phyloP scores from a whole-genome alignment of 2,888 invertebrate species.

The Philopedon plagiatum region DNA sequence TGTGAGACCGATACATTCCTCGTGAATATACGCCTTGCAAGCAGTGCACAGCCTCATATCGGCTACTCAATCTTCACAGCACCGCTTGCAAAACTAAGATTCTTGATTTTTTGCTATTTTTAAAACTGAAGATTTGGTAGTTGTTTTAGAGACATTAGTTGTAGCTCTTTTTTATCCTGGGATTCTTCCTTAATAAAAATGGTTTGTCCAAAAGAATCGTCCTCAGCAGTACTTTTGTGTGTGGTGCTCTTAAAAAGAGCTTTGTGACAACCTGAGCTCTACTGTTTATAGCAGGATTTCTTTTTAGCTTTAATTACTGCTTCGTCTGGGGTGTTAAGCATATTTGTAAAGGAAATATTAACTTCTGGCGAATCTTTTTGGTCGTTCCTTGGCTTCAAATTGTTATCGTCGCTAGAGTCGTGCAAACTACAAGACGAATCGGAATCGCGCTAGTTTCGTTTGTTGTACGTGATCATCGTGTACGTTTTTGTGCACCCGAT shows the following conservation, averaged over 20 bases:
- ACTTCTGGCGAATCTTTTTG: too few species aligned
- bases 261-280: not conserved
- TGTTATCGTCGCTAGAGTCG: not conserved
- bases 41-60: too few species aligned
- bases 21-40: too few species aligned
- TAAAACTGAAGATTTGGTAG: too few species aligned
- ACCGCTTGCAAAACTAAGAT: too few species aligned
- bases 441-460: not conserved
- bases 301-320: not conserved
- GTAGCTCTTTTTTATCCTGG: not conserved
- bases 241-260: not conserved
- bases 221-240: not conserved
- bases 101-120: too few species aligned
- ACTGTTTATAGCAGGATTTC: not conserved
- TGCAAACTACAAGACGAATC: not conserved
- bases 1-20: too few species aligned
- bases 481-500: not conserved
- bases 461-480: not conserved
- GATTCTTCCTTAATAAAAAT: not conserved
- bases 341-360: too few species aligned
- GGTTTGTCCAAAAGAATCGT: not conserved
- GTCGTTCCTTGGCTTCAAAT: not conserved
- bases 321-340: too few species aligned
- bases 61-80: too few species aligned
- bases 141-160: not conserved